Percentiles rank a stretch among this genome's conserved stretches.
Evolutionary conservation across 2,797 vertebrate species (phyloP).

Genomic region (Pampus argenteus): DNA sequence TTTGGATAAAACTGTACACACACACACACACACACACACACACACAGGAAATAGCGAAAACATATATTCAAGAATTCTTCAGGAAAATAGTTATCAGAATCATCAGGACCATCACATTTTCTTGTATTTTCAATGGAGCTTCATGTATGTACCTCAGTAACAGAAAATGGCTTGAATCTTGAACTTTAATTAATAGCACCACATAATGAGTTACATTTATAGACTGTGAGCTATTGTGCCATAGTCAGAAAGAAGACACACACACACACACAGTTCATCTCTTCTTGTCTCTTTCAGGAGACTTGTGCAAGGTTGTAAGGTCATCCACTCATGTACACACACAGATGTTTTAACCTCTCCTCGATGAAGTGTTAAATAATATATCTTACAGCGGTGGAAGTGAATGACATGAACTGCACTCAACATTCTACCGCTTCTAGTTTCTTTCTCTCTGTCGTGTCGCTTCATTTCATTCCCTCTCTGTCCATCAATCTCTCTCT

Average conservation of each 20-base stretch:
- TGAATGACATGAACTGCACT: constrained; percentile 63
- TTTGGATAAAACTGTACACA: not conserved
- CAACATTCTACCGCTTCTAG: constrained; percentile 51
- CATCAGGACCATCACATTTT: not conserved
- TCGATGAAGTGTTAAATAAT: constrained; percentile 63
- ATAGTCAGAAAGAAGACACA: not conserved
- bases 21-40: not conserved
- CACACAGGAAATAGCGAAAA: not conserved
- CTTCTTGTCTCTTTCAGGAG: constrained; percentile 26
- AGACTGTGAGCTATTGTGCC: not conserved
- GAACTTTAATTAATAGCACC: not conserved
- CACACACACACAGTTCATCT: constrained; percentile 6
- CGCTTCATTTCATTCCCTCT: constrained; percentile 4
- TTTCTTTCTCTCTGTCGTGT: constrained; percentile 22
- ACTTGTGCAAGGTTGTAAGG: constrained; percentile 38
- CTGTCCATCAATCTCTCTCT: constrained; percentile 21
- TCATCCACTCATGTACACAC: constrained; percentile 25
- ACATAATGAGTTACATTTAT: not conserved
- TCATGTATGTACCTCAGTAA: not conserved
- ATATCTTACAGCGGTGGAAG: constrained; percentile 58
- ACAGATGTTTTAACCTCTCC: constrained; percentile 38
- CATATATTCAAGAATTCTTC: not conserved
- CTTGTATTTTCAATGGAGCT: not conserved
- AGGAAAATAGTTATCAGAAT: not conserved
- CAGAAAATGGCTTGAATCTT: not conserved